Percentiles rank a stretch among this genome's conserved stretches.
phyloP scores from a whole-genome alignment of 2,113 vertebrate genomes.

The Macquaria ambigua region DNA sequence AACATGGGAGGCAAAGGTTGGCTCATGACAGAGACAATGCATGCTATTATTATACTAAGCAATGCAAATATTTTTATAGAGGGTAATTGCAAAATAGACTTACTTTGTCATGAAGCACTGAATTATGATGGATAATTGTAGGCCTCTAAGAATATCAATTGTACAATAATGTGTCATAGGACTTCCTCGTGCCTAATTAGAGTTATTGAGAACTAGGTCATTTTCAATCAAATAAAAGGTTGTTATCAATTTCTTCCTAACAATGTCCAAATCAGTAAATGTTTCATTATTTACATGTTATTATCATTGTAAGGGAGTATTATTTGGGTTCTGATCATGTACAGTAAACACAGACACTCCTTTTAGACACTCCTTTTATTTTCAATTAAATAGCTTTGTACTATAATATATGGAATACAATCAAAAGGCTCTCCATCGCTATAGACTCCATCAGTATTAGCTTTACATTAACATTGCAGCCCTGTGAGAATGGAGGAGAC shows the following conservation, averaged over 20 bases:
- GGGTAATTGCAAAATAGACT: constrained; percentile 14
- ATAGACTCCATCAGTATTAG: background rate
- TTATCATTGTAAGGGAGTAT: background rate
- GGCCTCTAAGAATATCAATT: background rate
- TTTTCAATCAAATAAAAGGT: background rate
- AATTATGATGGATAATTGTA: constrained; percentile 6
- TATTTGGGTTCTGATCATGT: no score
- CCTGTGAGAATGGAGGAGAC: background rate
- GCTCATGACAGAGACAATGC: background rate
- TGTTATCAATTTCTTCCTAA: background rate
- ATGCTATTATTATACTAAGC: background rate
- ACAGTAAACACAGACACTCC: background rate
- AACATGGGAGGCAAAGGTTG: constrained; percentile 12
- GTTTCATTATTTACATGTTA: background rate
- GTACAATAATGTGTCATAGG: background rate
- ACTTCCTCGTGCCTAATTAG: constrained; percentile 1
- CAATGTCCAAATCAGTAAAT: background rate
- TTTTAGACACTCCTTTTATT: background rate
- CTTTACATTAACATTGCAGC: constrained; percentile 1
- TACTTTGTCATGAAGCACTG: background rate
- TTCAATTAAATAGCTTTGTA: background rate
- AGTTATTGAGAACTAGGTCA: constrained; percentile 18
- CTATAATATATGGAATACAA: background rate
- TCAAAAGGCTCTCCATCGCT: background rate
- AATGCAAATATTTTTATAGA: constrained; percentile 12